phyloP scores from a whole-genome alignment of 1,140 invertebrate species.

The Pseudomyrmex pallidus region DNA sequence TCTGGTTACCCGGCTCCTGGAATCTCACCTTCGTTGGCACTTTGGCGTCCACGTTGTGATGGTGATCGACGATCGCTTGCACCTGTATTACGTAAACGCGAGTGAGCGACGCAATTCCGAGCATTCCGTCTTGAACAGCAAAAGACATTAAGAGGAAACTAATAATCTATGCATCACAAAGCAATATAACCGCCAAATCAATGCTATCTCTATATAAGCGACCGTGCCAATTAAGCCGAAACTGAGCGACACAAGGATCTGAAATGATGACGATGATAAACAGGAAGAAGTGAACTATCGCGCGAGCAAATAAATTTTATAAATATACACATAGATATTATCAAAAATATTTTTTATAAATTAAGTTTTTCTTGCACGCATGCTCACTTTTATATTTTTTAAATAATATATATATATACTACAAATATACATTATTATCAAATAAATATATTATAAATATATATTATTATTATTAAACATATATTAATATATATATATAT shows the following conservation, averaged over 20 bases:
- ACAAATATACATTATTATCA: too few relatives aligned
- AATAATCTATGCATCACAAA: constrained; percentile 79
- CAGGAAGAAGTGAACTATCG: constrained; percentile 33
- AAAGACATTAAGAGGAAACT: constrained; percentile 66
- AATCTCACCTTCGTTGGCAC: constrained; percentile 94
- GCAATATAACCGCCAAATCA: constrained; percentile 79
- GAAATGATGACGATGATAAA: constrained; percentile 51
- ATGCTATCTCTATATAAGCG: constrained; percentile 79
- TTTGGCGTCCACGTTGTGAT: constrained; percentile 91
- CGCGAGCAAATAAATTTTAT: background rate
- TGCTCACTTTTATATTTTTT: too few relatives aligned
- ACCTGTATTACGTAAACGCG: constrained; percentile 86
- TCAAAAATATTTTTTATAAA: background rate
- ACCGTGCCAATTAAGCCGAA: constrained; percentile 83
- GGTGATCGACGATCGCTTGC: constrained; percentile 96
- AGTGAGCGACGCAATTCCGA: background rate
- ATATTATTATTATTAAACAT: too few relatives aligned
- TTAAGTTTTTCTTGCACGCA: too few relatives aligned
- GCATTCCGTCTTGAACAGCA: constrained; percentile 56
- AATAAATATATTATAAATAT: too few relatives aligned
- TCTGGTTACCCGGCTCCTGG: constrained; percentile 88
- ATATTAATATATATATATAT: too few relatives aligned
- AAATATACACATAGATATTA: background rate
- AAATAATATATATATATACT: too few relatives aligned
- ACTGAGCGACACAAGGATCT: constrained; percentile 51